phyloP scores from a whole-genome alignment of 2,113 vertebrate species.

The Hippocampus mohnikei region DNA sequence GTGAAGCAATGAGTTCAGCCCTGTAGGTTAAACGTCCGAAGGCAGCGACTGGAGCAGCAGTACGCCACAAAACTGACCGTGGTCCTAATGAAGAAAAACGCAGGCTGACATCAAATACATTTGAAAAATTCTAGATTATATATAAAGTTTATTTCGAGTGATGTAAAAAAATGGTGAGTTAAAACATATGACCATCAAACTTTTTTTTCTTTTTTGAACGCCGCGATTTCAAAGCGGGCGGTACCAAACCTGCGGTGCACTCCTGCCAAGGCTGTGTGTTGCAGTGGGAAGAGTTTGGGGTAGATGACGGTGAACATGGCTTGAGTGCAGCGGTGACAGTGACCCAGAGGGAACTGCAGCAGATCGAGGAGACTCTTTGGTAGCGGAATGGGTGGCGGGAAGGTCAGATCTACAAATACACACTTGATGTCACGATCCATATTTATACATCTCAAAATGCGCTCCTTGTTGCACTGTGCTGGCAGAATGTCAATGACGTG shows the following conservation, averaged over 20 bases:
- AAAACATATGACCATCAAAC: no score
- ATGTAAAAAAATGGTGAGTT: no score
- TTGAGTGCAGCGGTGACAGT: conserved; percentile 94
- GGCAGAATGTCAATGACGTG: no score
- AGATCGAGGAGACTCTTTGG: conserved; percentile 88
- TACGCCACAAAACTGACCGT: conserved; percentile 93
- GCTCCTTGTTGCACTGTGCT: not conserved
- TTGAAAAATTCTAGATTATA: no score
- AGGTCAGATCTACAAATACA: conserved; percentile 73
- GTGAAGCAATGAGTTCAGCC: conserved; percentile 67
- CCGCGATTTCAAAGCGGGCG: not conserved
- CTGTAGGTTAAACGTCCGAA: conserved; percentile 90
- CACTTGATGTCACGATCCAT: not conserved
- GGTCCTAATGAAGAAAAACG: conserved; percentile 68
- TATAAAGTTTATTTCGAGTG: no score
- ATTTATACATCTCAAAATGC: no score
- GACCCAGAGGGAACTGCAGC: conserved; percentile 87
- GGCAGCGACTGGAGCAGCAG: conserved; percentile 93
- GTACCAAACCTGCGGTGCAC: conserved; percentile 84
- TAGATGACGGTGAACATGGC: conserved; percentile 97
- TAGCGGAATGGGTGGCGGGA: conserved; percentile 80
- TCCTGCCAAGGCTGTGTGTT: conserved; percentile 88
- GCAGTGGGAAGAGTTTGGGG: conserved; percentile 91
- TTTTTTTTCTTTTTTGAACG: not conserved
- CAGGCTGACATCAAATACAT: no score